Evolutionary conservation across 2,113 vertebrate species (phyloP).

Genomic region (Ranitomeya variabilis): DNA sequence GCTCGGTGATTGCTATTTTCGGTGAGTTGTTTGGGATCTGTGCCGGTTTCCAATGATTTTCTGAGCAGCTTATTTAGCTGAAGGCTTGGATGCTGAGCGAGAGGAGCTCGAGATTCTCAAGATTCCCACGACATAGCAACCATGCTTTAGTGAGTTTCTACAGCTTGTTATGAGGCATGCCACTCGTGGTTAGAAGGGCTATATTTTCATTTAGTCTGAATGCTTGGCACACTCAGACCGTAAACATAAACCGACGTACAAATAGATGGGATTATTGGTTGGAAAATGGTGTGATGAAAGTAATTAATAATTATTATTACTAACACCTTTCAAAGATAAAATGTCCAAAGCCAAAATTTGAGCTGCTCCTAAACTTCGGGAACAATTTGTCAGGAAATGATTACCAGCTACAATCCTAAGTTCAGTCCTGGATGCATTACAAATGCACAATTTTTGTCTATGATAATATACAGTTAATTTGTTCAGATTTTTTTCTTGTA

Average conservation of each 20-base stretch:
- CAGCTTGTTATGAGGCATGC: conserved; percentile 96
- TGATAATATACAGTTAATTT: neutral
- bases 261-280: conserved; percentile 81
- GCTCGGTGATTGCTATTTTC: conserved; percentile 18
- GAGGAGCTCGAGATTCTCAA: conserved; percentile 86
- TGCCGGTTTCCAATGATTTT: conserved; percentile 60
- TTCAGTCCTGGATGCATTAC: neutral
- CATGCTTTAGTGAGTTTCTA: conserved; percentile 84
- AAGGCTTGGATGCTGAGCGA: conserved; percentile 69
- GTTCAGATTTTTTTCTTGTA: neutral
- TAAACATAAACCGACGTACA: conserved; percentile 89
- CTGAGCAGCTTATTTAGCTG: conserved; percentile 62
- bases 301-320: conserved; percentile 84
- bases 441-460: neutral
- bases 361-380: neutral
- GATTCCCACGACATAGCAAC: conserved; percentile 93
- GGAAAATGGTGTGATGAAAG: conserved; percentile 79
- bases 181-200: conserved; percentile 82
- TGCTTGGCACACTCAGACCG: conserved; percentile 85
- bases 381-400: conserved; percentile 60
- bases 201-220: conserved; percentile 96
- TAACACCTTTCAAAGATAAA: conserved; percentile 71
- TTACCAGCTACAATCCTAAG: neutral
- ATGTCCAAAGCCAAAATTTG: conserved; percentile 57
- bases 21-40: neutral